Percentiles rank a stretch among this genome's conserved stretches.
Conservation (phyloP, 2,113 vertebrate genomes). For the Sminthopsis crassicaudata region DNA sequence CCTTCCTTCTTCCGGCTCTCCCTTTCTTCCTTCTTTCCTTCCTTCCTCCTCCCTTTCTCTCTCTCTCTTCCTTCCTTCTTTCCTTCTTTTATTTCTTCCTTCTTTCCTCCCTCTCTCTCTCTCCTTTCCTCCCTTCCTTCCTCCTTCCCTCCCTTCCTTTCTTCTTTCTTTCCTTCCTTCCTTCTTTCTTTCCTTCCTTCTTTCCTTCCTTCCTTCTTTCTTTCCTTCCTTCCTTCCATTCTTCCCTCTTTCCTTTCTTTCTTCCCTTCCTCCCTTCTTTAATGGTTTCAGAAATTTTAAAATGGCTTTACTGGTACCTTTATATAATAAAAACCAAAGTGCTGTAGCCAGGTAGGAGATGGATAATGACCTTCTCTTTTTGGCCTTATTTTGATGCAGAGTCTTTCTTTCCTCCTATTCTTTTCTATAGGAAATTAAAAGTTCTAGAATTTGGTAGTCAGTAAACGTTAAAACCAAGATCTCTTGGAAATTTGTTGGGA, state of each 20-base stretch:
- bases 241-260: too few species aligned
- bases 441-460: not conserved
- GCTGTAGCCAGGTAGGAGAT: not conserved
- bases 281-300: not conserved
- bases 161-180: not conserved
- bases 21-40: too few species aligned
- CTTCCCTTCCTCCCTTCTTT: not conserved
- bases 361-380: not conserved
- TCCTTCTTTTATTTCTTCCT: too few species aligned
- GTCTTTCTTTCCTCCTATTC: not conserved
- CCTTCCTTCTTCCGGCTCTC: too few species aligned
- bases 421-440: not conserved
- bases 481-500: not conserved
- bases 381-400: not conserved
- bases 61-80: too few species aligned
- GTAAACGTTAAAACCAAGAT: not conserved
- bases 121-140: too few species aligned
- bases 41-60: too few species aligned
- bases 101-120: too few species aligned
- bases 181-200: too few species aligned
- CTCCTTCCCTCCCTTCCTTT: too few species aligned
- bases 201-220: not conserved
- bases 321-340: not conserved
- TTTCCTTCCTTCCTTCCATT: not conserved
- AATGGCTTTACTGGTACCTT: not conserved